A percentile compares a stretch with the other conserved stretches of the same genome.
phyloP scores from a whole-genome alignment of 1,140 invertebrate genomes.

The Drosophila littoralis region DNA sequence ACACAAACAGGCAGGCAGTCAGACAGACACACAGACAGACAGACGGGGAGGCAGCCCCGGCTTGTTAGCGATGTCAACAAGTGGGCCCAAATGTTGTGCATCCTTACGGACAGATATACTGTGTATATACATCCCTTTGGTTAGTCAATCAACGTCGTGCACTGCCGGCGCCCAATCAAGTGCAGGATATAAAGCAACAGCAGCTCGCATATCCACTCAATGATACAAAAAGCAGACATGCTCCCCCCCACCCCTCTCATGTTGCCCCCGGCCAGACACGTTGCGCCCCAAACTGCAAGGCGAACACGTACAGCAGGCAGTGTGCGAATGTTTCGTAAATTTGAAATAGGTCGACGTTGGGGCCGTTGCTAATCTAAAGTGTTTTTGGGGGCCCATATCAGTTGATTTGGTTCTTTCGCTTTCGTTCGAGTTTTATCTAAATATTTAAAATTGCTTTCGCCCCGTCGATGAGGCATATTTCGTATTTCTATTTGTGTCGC shows the following conservation, averaged over 20 bases:
- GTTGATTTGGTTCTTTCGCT: slow-evolving; percentile 67
- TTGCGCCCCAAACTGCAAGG: neutral
- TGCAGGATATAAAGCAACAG: slow-evolving; percentile 39
- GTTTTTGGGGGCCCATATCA: slow-evolving; percentile 58
- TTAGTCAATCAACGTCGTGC: slow-evolving; percentile 71
- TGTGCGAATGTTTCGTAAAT: slow-evolving; percentile 26
- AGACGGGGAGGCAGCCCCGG: neutral
- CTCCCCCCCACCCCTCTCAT: neutral
- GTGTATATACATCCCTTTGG: slow-evolving; percentile 52
- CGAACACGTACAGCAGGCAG: slow-evolving; percentile 5
- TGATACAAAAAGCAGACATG: slow-evolving; percentile 16
- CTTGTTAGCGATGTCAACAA: slow-evolving; percentile 30
- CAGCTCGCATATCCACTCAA: slow-evolving; percentile 26
- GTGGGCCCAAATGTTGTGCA: slow-evolving; percentile 36
- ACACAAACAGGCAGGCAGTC: slow-evolving; percentile 13
- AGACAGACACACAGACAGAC: slow-evolving; percentile 5
- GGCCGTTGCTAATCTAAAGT: slow-evolving; percentile 68
- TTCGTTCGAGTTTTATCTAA: slow-evolving; percentile 73
- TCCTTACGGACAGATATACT: slow-evolving; percentile 42
- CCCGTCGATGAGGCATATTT: slow-evolving; percentile 47
- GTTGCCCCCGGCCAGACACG: neutral
- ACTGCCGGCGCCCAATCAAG: slow-evolving; percentile 42
- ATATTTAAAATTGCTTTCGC: slow-evolving; percentile 76
- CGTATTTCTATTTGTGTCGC: slow-evolving; percentile 52
- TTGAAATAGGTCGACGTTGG: slow-evolving; percentile 66